Percentiles rank a stretch among this genome's conserved stretches.
phyloP scores from a whole-genome alignment of 1,140 invertebrate species.

The Teleogryllus occipitalis region DNA sequence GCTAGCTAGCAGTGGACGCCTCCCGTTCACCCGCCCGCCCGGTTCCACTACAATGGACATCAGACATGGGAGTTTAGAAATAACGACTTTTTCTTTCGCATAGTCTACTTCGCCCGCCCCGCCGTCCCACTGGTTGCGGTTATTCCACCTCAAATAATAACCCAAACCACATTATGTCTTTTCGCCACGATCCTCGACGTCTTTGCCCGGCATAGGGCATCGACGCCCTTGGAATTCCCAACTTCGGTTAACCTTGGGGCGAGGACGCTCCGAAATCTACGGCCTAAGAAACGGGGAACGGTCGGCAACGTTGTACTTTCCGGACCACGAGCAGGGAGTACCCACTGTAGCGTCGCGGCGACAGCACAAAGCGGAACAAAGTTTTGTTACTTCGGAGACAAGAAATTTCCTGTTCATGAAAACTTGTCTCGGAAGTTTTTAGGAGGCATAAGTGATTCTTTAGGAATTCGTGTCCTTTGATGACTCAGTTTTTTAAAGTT shows the following conservation, averaged over 20 bases:
- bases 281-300: no score
- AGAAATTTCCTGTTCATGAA: no score
- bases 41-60: not conserved
- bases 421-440: no score
- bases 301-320: no score
- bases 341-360: no score
- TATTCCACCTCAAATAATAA: not conserved
- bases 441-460: no score
- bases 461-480: no score
- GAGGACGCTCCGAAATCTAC: not conserved
- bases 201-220: not conserved
- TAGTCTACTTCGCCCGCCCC: not conserved
- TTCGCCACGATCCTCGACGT: not conserved
- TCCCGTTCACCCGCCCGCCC: no score
- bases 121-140: not conserved
- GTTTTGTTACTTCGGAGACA: no score
- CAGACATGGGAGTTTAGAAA: not conserved
- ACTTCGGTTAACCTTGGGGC: not conserved
- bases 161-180: not conserved
- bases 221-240: not conserved
- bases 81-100: not conserved
- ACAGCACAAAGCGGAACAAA: no score
- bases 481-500: no score
- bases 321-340: no score
- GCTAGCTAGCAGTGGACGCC: not conserved